A percentile compares a stretch with the other conserved stretches of the same genome.
phyloP scores from a whole-genome alignment of 1,140 invertebrate species.

The Plutomurus gul region DNA sequence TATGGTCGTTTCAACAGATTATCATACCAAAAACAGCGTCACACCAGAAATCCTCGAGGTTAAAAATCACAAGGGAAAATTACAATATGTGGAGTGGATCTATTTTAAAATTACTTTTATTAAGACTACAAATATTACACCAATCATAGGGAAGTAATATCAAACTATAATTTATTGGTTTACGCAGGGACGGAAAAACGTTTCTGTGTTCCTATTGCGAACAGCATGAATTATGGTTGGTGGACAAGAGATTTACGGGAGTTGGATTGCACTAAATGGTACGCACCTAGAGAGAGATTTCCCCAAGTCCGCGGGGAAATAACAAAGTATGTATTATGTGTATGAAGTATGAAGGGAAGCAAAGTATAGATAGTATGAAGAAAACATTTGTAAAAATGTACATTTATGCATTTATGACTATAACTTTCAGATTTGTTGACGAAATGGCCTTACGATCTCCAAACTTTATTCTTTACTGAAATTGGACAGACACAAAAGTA shows the following conservation, averaged over 20 bases:
- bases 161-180: background rate
- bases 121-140: background rate
- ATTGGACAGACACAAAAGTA: background rate
- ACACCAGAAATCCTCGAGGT: constrained; percentile 43
- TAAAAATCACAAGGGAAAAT: too few relatives aligned
- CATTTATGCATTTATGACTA: too few relatives aligned
- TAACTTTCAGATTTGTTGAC: constrained; percentile 48
- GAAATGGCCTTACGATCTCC: constrained; percentile 45
- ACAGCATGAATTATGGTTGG: constrained; percentile 47
- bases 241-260: constrained; percentile 40
- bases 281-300: constrained; percentile 28
- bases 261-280: constrained; percentile 46
- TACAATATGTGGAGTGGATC: background rate
- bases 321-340: constrained; percentile 37
- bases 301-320: constrained; percentile 47
- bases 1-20: constrained; percentile 45
- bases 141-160: too few relatives aligned
- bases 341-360: background rate
- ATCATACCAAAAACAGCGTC: constrained; percentile 37
- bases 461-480: constrained; percentile 44
- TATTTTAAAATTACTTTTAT: background rate
- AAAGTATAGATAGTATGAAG: background rate
- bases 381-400: too few relatives aligned
- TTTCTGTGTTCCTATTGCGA: constrained; percentile 45
- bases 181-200: constrained; percentile 31